Conservation (phyloP, 1,140 invertebrate genomes). For the Lamellibrachia luymesi region DNA sequence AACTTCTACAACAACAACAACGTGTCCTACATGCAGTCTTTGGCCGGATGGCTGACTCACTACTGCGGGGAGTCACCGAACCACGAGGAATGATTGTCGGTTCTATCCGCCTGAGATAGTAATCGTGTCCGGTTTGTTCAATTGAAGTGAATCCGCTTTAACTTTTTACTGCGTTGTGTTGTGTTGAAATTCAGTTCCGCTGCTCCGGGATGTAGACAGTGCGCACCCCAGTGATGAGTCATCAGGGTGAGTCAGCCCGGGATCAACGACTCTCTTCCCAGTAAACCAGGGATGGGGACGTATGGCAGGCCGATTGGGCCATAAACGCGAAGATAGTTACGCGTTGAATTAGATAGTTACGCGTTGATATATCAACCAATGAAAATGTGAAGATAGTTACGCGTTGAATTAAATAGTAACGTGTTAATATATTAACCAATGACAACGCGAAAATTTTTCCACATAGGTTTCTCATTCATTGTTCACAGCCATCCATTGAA, state of each 20-base stretch:
- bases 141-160: background rate
- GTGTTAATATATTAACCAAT: too few species aligned
- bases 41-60: background rate
- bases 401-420: too few species aligned
- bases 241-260: background rate
- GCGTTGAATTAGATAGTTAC: too few species aligned
- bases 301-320: too few species aligned
- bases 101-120: background rate
- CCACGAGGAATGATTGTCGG: background rate
- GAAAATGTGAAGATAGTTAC: too few species aligned
- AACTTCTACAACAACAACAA: background rate
- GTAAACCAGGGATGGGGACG: background rate
- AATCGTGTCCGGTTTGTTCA: background rate
- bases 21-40: background rate
- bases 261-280: background rate
- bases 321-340: too few species aligned
- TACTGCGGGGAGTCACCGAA: background rate
- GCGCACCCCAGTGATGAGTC: background rate
- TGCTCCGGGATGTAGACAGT: background rate
- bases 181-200: background rate
- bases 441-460: too few species aligned
- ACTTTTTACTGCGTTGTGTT: background rate
- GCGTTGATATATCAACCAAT: too few species aligned
- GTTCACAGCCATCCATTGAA: too few species aligned
- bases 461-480: too few species aligned